Evolutionary conservation across 2,113 vertebrate species (phyloP).

Genomic region (Phylloscopus trochilus): DNA sequence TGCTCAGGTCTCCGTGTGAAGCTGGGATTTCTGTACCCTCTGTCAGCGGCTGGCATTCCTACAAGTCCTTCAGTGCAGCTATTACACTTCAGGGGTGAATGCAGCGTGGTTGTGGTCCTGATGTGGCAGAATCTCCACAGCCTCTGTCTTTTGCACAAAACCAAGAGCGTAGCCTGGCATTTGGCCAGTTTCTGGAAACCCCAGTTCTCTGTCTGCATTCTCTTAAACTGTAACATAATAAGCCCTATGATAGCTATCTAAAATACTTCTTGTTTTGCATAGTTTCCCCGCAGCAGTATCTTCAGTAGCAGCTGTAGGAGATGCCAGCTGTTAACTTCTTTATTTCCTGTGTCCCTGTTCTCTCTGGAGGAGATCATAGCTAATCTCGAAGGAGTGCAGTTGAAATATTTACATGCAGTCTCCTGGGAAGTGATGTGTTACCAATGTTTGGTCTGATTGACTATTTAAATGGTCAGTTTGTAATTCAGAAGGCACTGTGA

Average conservation of each 20-base stretch:
- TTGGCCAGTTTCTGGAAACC: neutral
- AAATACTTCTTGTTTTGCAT: conserved; percentile 8
- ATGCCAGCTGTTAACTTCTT: neutral
- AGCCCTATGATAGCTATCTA: neutral
- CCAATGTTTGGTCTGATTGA: neutral
- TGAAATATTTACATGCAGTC: neutral
- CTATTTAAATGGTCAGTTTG: neutral
- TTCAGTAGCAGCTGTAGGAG: neutral
- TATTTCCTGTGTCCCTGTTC: neutral
- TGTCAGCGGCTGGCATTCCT: neutral
- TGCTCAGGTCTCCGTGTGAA: neutral
- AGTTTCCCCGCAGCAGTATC: neutral
- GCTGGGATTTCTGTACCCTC: neutral
- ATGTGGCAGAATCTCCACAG: neutral
- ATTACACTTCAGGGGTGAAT: accelerated
- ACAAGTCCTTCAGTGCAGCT: neutral
- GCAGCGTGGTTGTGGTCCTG: neutral
- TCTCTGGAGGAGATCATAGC: neutral
- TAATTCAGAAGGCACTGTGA: neutral
- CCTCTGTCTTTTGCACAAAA: neutral
- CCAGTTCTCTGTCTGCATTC: neutral
- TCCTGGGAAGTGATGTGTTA: neutral
- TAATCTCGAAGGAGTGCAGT: neutral
- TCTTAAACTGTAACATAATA: neutral
- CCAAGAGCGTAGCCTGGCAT: neutral